Evolutionary conservation across 2,113 vertebrate species (phyloP).

Genomic region (Trogon surrucura): DNA sequence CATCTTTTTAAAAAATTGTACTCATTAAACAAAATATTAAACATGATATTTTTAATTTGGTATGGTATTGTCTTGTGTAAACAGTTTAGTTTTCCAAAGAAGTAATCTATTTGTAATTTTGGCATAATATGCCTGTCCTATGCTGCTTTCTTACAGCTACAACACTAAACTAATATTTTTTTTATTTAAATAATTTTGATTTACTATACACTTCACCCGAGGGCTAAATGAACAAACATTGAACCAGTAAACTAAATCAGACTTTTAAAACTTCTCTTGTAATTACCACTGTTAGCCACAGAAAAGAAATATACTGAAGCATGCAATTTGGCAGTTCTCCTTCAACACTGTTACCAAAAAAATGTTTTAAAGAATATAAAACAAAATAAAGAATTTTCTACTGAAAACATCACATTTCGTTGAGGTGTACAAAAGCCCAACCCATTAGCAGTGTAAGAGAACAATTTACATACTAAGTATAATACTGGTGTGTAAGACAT

Average conservation of each 20-base stretch:
- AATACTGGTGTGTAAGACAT: background rate
- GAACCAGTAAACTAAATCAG: background rate
- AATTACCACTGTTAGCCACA: background rate
- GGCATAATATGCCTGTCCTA: background rate
- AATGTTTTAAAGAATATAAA: background rate
- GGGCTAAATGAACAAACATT: background rate
- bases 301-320: background rate
- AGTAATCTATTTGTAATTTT: background rate
- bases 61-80: background rate
- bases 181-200: background rate
- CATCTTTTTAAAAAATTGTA: background rate
- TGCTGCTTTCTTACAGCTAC: background rate
- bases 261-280: background rate
- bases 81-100: background rate
- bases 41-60: background rate
- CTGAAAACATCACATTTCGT: background rate
- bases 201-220: background rate
- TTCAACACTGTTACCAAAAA: background rate
- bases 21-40: background rate
- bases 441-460: background rate
- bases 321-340: background rate
- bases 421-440: background rate
- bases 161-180: background rate
- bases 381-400: background rate
- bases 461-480: background rate